Evolutionary conservation across 2,113 vertebrate species (phyloP).

Genomic region (Tyrannus savana): DNA sequence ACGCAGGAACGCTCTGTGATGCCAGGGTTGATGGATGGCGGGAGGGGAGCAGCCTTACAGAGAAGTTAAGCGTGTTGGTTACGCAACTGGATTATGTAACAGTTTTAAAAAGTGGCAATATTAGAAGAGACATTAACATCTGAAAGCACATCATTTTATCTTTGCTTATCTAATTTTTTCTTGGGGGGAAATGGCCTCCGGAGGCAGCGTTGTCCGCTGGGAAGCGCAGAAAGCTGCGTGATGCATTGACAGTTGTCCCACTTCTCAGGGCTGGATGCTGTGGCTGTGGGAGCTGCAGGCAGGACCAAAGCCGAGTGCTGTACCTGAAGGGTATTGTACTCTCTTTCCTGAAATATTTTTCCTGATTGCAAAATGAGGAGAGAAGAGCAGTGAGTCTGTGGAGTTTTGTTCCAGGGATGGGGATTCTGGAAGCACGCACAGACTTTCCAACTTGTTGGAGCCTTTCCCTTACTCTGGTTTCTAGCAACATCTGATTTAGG

Average conservation of each 20-base stretch:
- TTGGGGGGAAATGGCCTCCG: background rate
- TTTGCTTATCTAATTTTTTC: slow-evolving; percentile 15
- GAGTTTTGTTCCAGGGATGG: background rate
- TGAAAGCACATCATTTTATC: slow-evolving; percentile 11
- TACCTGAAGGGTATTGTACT: background rate
- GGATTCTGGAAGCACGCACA: background rate
- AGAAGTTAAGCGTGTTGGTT: background rate
- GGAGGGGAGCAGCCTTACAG: background rate
- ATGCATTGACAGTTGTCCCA: slow-evolving; percentile 16
- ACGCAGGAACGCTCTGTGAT: fast-evolving
- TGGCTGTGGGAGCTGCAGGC: background rate
- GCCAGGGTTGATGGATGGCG: background rate
- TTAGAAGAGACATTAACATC: slow-evolving; percentile 36
- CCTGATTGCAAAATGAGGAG: background rate
- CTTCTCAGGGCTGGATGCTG: background rate
- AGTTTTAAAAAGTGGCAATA: background rate
- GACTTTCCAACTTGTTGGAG: background rate
- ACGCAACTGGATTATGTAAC: slow-evolving; percentile 52
- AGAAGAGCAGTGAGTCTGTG: background rate
- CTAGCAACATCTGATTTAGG: background rate
- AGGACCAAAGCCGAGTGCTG: background rate
- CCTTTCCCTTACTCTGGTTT: background rate
- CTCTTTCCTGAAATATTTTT: background rate
- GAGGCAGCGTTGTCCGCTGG: background rate
- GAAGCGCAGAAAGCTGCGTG: background rate